phyloP scores from a whole-genome alignment of 2,797 vertebrate species.

The Macrochelys suwanniensis region DNA sequence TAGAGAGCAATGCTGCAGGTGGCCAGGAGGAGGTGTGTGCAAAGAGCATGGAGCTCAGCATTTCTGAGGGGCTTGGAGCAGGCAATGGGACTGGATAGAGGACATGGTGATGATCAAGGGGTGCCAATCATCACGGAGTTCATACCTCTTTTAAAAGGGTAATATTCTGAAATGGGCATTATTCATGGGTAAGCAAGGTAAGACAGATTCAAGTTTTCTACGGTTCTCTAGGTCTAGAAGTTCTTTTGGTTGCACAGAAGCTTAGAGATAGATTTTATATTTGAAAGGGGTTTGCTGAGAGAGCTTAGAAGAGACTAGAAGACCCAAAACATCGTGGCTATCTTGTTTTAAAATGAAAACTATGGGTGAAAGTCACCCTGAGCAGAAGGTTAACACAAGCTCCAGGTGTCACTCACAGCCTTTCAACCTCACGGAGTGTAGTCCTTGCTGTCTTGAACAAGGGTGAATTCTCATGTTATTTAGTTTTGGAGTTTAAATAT shows the following conservation, averaged over 20 bases:
- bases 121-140: background rate
- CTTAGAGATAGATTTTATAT: background rate
- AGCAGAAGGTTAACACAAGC: background rate
- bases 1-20: background rate
- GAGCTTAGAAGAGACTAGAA: background rate
- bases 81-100: background rate
- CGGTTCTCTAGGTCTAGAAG: background rate
- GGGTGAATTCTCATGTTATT: background rate
- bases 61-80: background rate
- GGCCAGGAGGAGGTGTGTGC: background rate
- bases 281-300: background rate
- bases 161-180: too few relatives aligned
- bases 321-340: background rate
- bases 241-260: background rate
- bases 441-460: background rate
- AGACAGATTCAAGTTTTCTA: background rate
- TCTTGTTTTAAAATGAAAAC: background rate
- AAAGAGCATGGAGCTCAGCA: background rate
- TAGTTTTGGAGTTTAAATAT: background rate
- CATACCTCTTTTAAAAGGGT: background rate
- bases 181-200: background rate
- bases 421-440: background rate
- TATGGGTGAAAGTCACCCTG: background rate
- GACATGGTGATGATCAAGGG: background rate
- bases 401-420: background rate